These are phyloP conservation scores for Carassius carassius DNA, from an alignment of 2,113 vertebrate species.

Conservation along the genomic window DNA sequence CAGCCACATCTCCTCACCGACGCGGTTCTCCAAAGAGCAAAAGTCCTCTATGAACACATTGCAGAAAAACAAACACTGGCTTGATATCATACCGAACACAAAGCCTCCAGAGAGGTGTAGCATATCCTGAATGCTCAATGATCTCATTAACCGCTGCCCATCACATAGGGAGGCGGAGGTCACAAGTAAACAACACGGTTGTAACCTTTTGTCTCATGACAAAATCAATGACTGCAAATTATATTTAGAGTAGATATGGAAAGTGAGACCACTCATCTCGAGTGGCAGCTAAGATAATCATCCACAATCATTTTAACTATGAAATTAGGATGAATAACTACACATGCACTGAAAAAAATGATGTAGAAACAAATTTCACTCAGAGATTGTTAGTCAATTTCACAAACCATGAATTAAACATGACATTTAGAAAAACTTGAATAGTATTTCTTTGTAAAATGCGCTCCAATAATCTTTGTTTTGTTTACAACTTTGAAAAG, in stretches of 20 bases:
- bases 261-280: constrained; percentile 60
- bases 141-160: constrained; percentile 40
- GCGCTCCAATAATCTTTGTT: too few relatives aligned
- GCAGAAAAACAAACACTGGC: constrained; percentile 69
- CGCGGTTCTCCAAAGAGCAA: constrained; percentile 50
- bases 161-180: constrained; percentile 61
- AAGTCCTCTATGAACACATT: constrained; percentile 60
- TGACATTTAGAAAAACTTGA: too few relatives aligned
- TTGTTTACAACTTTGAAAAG: too few relatives aligned
- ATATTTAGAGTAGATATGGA: constrained; percentile 63
- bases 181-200: constrained; percentile 47
- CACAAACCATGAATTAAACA: too few relatives aligned
- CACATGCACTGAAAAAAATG: background rate
- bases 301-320: background rate
- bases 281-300: constrained; percentile 56
- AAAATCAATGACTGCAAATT: constrained; percentile 65
- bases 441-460: too few relatives aligned
- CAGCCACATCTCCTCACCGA: constrained; percentile 55
- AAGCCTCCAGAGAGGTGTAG: constrained; percentile 58
- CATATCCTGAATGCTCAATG: constrained; percentile 62
- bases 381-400: too few relatives aligned
- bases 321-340: background rate
- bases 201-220: constrained; percentile 68
- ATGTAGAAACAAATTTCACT: background rate
- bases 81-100: constrained; percentile 61